Base-by-base conservation (phyloP, 1,140 invertebrate species). In the Psix sp. region DNA sequence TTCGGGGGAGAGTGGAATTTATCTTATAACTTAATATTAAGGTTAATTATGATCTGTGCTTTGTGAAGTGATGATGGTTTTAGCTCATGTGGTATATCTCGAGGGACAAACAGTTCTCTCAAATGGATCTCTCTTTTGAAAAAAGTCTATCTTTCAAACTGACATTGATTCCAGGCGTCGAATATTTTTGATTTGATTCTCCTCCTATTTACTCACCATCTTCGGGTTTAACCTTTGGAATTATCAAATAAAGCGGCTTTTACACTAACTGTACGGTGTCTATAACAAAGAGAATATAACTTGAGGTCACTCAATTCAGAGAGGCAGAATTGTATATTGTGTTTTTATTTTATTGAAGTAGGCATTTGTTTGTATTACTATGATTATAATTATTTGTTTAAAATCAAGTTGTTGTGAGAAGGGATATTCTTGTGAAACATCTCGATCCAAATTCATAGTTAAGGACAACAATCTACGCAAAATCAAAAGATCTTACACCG, bases 281-380 rank as follows among this genome's bases (percentile, higher is more conserved):
- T 86, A 85, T 86, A 86, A 86, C 84, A 86, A 86, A 86, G 84
- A 85, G 85, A 85, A 86, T 84, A 84, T 80, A 82, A 82, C 82
- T 86, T 85, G 78, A 84, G 80, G 74, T 81, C 77, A 78, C 74
- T 82, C 76, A 52, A 60, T 70, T 82, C 31, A 59, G 7, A 70
- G 24, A 75, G 43, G 36, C 11, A 71, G 42, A 71, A 43, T 52
- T 36, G 18, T 68, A 1, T 60, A 17, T n/a, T n/a, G n/a, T 52
- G 52, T 54, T 36, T 49, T 67, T 35, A 14, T 20, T 24, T 46
- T 46, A 3, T 62, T 49, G 35, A 3, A 3, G 7, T 24, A 24
- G 21, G 7, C 21, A 7, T 29, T 29, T 29, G 6, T 7, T 29
- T 7, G 7, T 29, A 29, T 29, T 7, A 7, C 7, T 29, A 10